Evolutionary conservation across 2,113 vertebrate species (phyloP), one percentile per base, ranked within the genome.

Genomic region (Rissa tridactyla): DNA sequence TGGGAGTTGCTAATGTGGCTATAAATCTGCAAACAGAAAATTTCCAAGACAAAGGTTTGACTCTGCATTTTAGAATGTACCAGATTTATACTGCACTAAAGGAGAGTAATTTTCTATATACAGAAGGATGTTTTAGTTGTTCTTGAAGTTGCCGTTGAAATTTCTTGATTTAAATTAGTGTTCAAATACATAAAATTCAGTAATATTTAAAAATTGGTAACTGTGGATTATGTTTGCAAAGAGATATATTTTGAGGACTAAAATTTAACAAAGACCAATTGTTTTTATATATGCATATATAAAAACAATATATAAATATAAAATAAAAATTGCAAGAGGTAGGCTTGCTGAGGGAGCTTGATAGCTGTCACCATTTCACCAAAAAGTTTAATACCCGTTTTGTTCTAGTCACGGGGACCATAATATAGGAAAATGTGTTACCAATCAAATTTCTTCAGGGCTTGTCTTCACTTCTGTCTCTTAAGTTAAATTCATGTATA

Each of bases 21-120:
- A 15, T 93, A 95, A 84, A 94, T 88, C 52, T 66, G 47, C 49
- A 75, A 75, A 71, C 60, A 92, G 75, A 90, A 93, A 71, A 83
- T 62, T 92, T 87, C 61, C 16, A 76, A 89, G 57, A 73, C 44
- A 72, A 26, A 92, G 61, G 25, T 75, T 82, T 89, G 55, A 46
- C 86, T 70, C 23, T 30, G 60, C 36, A 5, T 88, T 93, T 92
- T 91, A 64, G 46, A 88, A 52, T 58, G 38, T 78, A 49, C 36
- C 34, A 52, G 55, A 62, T 88, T 88, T 86, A 52, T 72, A 52
- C 23, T 61, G 36, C 38, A 16, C 10, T 83, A 58, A 47, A 55
- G n/a, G 26, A 82, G 26, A 58, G 34, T 51, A 23, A 58, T 73
- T 82, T 54, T 44, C 8, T 70, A 7, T 34, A 16, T 73, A 42